Evolutionary conservation across 2,888 invertebrate species (phyloP), one percentile per base, ranked within the genome.

Genomic region (Acanthoscelides obtectus): DNA sequence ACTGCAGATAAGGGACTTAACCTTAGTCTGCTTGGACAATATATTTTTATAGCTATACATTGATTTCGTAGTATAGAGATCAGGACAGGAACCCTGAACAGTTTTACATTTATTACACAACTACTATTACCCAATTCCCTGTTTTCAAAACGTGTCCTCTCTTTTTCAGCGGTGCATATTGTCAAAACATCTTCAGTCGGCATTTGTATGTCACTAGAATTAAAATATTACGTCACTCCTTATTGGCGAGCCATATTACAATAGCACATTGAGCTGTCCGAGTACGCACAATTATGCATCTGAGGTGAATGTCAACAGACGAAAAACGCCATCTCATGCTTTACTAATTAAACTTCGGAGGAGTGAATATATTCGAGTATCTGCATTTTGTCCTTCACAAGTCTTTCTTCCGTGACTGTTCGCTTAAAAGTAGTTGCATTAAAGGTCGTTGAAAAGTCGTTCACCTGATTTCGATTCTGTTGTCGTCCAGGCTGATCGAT

Each of bases 381-480:
- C n/a, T n/a, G 45, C 45, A 12, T 45, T 45, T 45, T 12, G 45
- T 45, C 45, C 45, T 45, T 45, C 45, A 45, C 45, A 45, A 12
- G 45, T 45, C 45, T 45, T 45, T 45, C 45, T 45, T 45, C 45
- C 45, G 45, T 45, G 45, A 3, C 5, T 45, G 45, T 45, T 45
- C 12, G 12, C 1, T 45, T 45, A 45, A 45, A 45, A 6, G 45
- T 45, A 45, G 5, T 45, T 17, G 45, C 17, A 17, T 45, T 45
- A 71, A 71, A 73, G 73, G 73, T 70, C 71, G 71, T 71, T 73
- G 70, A 71, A 73, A 73, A 73, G 73, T 73, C 73, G 71, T 71
- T 73, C 73, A 70, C 69, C 72, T 72, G 70, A 71, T 73, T 73
- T 68, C n/a, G 70, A 70, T 73, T 64, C 66, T 22, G 64, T 69